Base-by-base conservation (phyloP, 1,140 invertebrate species). In the Drosophila oshimai region DNA sequence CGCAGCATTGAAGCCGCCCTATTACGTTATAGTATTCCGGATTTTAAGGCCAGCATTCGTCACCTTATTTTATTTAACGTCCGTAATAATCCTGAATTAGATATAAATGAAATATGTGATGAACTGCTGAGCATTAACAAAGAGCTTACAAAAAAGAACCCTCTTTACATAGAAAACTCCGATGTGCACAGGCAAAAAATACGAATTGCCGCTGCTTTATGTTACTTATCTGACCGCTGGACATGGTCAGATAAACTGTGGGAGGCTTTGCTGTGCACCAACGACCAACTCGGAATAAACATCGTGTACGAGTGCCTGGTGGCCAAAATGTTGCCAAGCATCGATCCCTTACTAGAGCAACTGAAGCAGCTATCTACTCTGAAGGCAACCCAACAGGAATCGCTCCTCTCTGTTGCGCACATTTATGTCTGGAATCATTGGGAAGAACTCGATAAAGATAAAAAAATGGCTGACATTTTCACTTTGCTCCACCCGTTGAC, bases 261-360 rank as follows among this genome's bases (percentile, higher is more conserved):
- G 34, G 68, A 91, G 26, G 91, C 90, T 55, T 76, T 95, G 26
- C 57, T 93, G 13, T 74, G 79, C 12, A 92, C 94, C 72, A 93
- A 91, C 76, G 93, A 95, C 86, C 95, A 95, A 74, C 91, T 92
- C 6, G 95, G 94, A 83, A 92, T 95, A 2, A 92, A 92, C 47
- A 93, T 94, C 57, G 90, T 95, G 74, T 92, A 93, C 50, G 94
- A 95, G 89, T 53, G 45, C 9, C 54, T 95, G 93, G 93, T 84
- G 93, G 49, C 88, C 10, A 2, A 4, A 5, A 24, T 3, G n/a
- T n/a, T n/a, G n/a, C n/a, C n/a, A n/a, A n/a, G n/a, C n/a, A n/a
- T n/a, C n/a, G n/a, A n/a, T n/a, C 7, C 41, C 1, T 12, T 87
- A 6, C n/a, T 79, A 6, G 31, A 71, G 1, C 34, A 36, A 37